These are phyloP conservation scores for Achroia grisella DNA, from an alignment of 1,140 invertebrate genomes.

Conservation along the genomic window DNA sequence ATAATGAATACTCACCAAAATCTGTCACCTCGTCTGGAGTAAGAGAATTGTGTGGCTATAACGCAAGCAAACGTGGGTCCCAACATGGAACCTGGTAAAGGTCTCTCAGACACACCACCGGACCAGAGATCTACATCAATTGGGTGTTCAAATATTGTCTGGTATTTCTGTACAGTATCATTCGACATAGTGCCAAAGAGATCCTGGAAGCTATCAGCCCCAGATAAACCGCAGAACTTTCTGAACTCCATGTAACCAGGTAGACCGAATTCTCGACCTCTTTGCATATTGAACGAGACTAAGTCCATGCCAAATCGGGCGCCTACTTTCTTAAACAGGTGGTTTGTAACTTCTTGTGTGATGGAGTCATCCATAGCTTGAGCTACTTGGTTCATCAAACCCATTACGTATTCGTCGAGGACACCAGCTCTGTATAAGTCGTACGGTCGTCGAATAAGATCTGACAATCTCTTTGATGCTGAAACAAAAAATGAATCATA, in stretches of 20 bases:
- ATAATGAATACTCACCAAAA: conserved; percentile 81
- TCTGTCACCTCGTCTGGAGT: conserved; percentile 91
- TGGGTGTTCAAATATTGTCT: conserved; percentile 78
- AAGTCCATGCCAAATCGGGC: conserved; percentile 92
- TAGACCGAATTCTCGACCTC: conserved; percentile 93
- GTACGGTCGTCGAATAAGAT: conserved; percentile 90
- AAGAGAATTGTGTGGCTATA: conserved; percentile 96
- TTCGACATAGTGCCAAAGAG: conserved; percentile 92
- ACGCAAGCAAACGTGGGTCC: conserved; percentile 97
- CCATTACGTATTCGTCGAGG: conserved; percentile 94
- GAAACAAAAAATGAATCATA: conserved; percentile 29
- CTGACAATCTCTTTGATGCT: conserved; percentile 92
- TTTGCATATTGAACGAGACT: conserved; percentile 95
- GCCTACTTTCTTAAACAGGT: conserved; percentile 92
- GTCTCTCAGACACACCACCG: conserved; percentile 92
- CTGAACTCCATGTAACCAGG: conserved; percentile 95
- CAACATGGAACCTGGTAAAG: conserved; percentile 90
- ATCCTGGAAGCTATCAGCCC: conserved; percentile 87
- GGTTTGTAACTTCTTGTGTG: conserved; percentile 94
- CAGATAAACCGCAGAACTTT: conserved; percentile 91
- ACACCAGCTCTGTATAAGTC: conserved; percentile 93
- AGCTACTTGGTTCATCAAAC: conserved; percentile 94
- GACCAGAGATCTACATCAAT: conserved; percentile 94
- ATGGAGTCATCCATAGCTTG: conserved; percentile 97
- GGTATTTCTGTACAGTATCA: conserved; percentile 84